Base-by-base conservation (phyloP, 2,797 vertebrate genomes). In the Esox masquinongy region DNA sequence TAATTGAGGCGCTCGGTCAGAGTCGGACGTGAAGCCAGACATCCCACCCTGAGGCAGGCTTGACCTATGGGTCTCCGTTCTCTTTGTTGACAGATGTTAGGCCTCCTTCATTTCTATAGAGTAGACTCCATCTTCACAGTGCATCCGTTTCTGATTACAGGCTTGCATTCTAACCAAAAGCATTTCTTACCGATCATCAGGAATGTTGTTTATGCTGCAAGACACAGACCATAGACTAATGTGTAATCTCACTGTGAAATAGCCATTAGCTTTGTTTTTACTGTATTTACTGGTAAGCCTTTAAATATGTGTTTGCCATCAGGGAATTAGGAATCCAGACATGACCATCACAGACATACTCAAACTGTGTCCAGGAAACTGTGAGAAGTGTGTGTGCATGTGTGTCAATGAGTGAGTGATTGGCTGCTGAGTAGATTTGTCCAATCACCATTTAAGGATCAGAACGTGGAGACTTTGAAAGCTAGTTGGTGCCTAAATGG, bases 291-390 rank as follows among this genome's bases (percentile, higher is more conserved):
- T 71, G 11, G 47, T 51, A 84, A 89, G 84, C 85, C 85, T 80
- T 83, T 83, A 91, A 90, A 79, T 85, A 86, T 85, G 78, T 85
- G 73, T 88, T 85, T 77, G 73, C 80, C 67, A 39, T 72, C 19
- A 26, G 70, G 84, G 71, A 70, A 56, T 19, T 5, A 74, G 50
- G 68, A 79, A 70, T 66, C 77, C 84, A 87, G 82, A 86, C 85
- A 77, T 72, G 71, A 83, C 81, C 79, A 76, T 83, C 79, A 82
- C 69, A 84, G 85, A 34, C 78, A 11, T 77, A 26, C 74, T 82
- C 64, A 70, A 29, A 80, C 68, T 56, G 26, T 5, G 12, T 68
- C 31, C 56, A 19, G 31, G 70, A 84, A 75, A 72, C 19, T 24
- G 69, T 16, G 75, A 76, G 71, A 29, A 76, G 70, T 80, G 84